Conservation (phyloP, 1,140 invertebrate genomes). For the Bacillus rossius region DNA sequence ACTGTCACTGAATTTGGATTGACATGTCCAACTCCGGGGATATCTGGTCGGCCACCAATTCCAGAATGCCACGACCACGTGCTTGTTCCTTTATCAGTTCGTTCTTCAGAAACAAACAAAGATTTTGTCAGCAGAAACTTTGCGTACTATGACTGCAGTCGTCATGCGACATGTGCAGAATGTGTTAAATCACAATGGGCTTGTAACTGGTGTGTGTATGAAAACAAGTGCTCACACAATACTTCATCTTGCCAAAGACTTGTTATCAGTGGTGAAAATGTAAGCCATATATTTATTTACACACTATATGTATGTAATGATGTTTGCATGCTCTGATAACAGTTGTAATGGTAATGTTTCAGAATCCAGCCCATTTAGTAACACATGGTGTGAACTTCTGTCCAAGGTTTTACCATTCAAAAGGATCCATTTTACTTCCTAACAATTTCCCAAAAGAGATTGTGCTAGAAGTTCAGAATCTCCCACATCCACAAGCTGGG, state of each 20-base stretch:
- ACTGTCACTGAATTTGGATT: conserved; percentile 72
- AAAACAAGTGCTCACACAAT: conserved; percentile 90
- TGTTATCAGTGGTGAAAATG: conserved; percentile 78
- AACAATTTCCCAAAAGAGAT: conserved; percentile 88
- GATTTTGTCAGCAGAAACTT: conserved; percentile 93
- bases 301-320: not conserved
- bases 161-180: conserved; percentile 77
- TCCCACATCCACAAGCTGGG: conserved; percentile 78
- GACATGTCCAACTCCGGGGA: conserved; percentile 76
- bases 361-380: conserved; percentile 64
- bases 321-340: not conserved
- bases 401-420: conserved; percentile 66
- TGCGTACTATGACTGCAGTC: conserved; percentile 90
- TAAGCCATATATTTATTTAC: conserved; percentile 39
- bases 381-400: conserved; percentile 72
- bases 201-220: conserved; percentile 95
- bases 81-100: conserved; percentile 84
- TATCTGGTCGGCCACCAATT: conserved; percentile 71
- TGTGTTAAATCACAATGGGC: conserved; percentile 87
- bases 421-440: conserved; percentile 67
- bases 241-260: conserved; percentile 70
- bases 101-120: conserved; percentile 90
- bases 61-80: conserved; percentile 73
- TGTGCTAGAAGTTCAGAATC: conserved; percentile 80
- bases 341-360: conserved; percentile 24